Evolutionary conservation across 2,797 vertebrate genomes (phyloP).

Genomic region (Anguilla obscura): DNA sequence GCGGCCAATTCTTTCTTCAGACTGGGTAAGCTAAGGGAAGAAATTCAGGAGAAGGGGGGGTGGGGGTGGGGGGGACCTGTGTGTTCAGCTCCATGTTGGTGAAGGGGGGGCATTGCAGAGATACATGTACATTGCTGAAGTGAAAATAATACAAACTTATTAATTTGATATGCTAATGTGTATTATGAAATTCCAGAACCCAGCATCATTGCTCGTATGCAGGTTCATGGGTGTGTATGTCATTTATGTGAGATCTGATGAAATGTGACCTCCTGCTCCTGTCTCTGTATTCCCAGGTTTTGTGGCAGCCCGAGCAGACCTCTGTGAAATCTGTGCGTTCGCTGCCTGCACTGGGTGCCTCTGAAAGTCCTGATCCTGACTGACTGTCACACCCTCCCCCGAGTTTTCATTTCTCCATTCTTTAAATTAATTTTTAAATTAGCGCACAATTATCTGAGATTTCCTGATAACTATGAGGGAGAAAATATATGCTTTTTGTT

Average conservation of each 20-base stretch:
- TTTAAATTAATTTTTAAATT: background rate
- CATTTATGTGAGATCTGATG: background rate
- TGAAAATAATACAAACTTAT: background rate
- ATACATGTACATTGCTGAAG: background rate
- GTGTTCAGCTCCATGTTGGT: background rate
- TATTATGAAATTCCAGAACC: background rate
- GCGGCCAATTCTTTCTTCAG: slow-evolving; percentile 61
- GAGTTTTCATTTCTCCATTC: slow-evolving; percentile 27
- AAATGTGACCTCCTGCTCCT: background rate
- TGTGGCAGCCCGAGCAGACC: slow-evolving; percentile 54
- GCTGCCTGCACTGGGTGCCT: slow-evolving; percentile 75
- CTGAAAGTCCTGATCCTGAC: slow-evolving; percentile 1
- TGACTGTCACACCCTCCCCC: slow-evolving; percentile 7
- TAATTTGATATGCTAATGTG: background rate
- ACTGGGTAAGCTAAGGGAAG: slow-evolving; percentile 62
- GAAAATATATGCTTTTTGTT: background rate
- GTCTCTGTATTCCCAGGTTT: background rate
- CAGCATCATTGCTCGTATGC: background rate
- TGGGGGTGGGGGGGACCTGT: background rate
- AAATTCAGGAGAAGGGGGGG: background rate
- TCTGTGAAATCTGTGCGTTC: slow-evolving; percentile 77
- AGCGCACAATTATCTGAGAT: slow-evolving; percentile 13
- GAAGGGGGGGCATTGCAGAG: background rate
- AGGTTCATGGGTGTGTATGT: background rate
- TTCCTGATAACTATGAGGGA: slow-evolving; percentile 24